Conservation (phyloP, 2,888 invertebrate genomes). For the Eupithecia subumbrata region DNA sequence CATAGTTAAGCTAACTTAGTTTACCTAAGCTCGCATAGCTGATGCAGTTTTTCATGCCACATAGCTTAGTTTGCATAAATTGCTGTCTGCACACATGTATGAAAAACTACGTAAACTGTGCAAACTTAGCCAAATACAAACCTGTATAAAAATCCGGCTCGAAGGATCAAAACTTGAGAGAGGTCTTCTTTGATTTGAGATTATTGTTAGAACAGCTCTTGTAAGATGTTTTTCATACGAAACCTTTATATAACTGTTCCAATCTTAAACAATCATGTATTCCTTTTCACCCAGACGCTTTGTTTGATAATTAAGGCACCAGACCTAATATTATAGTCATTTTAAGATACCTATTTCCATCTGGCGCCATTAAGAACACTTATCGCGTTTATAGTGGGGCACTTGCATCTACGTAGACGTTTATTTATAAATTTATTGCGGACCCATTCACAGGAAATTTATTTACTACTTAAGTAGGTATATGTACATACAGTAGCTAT, state of each 20-base stretch:
- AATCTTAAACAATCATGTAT: constrained; percentile 6
- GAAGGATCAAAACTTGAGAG: neutral
- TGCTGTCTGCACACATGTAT: too few species aligned
- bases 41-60: too few species aligned
- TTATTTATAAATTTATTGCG: constrained; percentile 28
- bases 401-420: constrained; percentile 47
- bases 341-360: constrained; percentile 10
- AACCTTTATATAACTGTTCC: neutral
- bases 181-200: neutral
- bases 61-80: too few species aligned
- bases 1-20: too few species aligned
- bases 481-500: neutral
- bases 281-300: constrained; percentile 21
- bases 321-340: neutral
- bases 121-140: too few species aligned
- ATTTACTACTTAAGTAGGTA: constrained; percentile 5
- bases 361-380: constrained; percentile 62
- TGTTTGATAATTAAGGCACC: constrained; percentile 15
- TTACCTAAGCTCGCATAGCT: too few species aligned
- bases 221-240: neutral
- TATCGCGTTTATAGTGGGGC: constrained; percentile 63
- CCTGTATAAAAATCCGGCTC: too few species aligned
- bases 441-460: constrained; percentile 24
- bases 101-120: too few species aligned
- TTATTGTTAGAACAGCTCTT: neutral